Evolutionary conservation across 2,888 invertebrate species (phyloP), one percentile per base, ranked within the genome.

Genomic region (Agapetus fuscipes): DNA sequence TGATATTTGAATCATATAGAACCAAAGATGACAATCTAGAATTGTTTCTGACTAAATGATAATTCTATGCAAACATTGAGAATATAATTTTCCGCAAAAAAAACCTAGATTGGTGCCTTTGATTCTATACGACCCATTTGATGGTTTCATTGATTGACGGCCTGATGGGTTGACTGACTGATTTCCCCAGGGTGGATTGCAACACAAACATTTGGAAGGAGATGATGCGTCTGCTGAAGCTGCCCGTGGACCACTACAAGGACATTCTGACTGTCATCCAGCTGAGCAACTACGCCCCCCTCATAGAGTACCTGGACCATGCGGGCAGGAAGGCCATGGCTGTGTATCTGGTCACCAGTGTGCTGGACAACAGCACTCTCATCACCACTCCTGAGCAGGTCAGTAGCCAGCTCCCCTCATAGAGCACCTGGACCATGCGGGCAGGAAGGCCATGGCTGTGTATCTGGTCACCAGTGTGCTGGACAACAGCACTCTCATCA

Each of bases 201-300:
- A 81, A 80, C 55, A 81, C 82, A 29, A 76, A 83, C 3, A 90
- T 96, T 0, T 94, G 94, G 50, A 85, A 89, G 53, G 98, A 98
- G 59, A 68, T 99, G 46, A 85, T 88, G 55, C 84, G 91, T 55
- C 76, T 98, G 42, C 74, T 98, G 55, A 89, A 93, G 60, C 85
- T 97, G 30, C 96, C 97, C 0, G 79, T 96, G 2, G 94, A 96
- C 58, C 86, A 87, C 55, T 97, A 96, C 66, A 90, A 89, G 60
- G 87, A 95, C 60, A 78, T 94, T 10, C 69, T 96, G 30, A 86
- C 84, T 0, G 78, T 98, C 11, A 75, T 95, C 39, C 78, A 87
- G 54, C 66, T 98, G 48, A 80, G 84, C 53, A 83, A 93, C 66
- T 98, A 88, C 56, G 81, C 84, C 5, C 83, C 86, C 1, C 69